Conservation (phyloP, 2,888 invertebrate genomes). For the Unio pictorum region DNA sequence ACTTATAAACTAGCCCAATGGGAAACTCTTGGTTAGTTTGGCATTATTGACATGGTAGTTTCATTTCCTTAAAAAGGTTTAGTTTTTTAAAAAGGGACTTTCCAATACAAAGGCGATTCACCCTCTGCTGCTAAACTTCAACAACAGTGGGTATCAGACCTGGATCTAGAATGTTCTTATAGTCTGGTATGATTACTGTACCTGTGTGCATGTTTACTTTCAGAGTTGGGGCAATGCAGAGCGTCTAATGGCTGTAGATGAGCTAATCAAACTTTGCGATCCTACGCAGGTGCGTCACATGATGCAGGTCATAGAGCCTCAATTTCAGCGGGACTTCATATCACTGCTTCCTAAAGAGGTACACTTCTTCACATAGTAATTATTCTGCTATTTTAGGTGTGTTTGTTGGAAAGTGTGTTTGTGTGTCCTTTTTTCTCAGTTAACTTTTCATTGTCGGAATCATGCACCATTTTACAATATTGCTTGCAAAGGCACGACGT, state of each 20-base stretch:
- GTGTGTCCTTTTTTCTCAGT: too few relatives aligned
- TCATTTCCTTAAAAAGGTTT: too few relatives aligned
- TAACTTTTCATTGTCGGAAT: too few relatives aligned
- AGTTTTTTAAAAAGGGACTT: too few relatives aligned
- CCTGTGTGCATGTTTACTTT: constrained; percentile 15
- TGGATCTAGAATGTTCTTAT: background rate
- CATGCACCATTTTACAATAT: too few relatives aligned
- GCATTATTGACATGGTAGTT: too few relatives aligned
- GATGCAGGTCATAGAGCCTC: constrained; percentile 98
- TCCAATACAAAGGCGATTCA: too few relatives aligned
- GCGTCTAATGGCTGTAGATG: constrained; percentile 89
- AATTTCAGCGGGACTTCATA: constrained; percentile 98
- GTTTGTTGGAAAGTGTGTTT: too few relatives aligned
- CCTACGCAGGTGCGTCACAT: constrained; percentile 95
- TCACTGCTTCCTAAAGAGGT: constrained; percentile 94
- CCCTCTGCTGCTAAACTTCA: background rate
- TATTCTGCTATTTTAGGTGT: too few relatives aligned
- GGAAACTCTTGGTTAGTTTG: too few relatives aligned
- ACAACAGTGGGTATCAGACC: background rate
- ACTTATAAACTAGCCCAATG: too few relatives aligned
- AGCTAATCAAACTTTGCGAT: constrained; percentile 90
- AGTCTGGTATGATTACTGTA: background rate
- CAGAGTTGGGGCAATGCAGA: constrained; percentile 91
- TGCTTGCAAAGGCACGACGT: too few relatives aligned
- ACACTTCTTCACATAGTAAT: constrained; percentile 20